Base-by-base conservation (phyloP, 1,140 invertebrate species). In the Pinna nobilis region DNA sequence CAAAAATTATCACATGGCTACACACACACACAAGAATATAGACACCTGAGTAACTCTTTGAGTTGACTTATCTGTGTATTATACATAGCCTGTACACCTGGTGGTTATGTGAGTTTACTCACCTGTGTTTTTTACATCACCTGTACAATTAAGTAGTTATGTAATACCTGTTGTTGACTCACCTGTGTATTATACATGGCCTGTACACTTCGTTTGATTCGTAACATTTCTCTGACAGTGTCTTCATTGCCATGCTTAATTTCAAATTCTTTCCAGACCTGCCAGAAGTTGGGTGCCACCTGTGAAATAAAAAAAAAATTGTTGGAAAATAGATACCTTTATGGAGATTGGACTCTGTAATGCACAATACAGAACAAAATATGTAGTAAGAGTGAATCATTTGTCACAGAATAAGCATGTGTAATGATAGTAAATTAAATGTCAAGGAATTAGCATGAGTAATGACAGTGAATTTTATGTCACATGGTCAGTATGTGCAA, bases 181-280 rank as follows among this genome's bases (percentile, higher is more conserved):
- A 88, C 87, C 83, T 89, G 88, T 49, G 88, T 89, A 74, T 99
- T 99, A 86, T 97, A 99, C 81, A 95, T 97, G 6, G 97, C 97
- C 90, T 98, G 96, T 0, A 99, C 95, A 86, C 96, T 98, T 78
- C 98, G 92, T 88, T 99, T 99, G 61, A 99, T 98, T 85, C 98
- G 92, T 75, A 99, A 90, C 97, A 99, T 99, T 91, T 99, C 98
- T 59, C 97, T 91, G 92, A 99, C 97, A 0, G 98, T 99, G 83
- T 99, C 98, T 89, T 99, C 98, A 91, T 99, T 99, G n/a, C 98
- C 98, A 91, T 99, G 98, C 55, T 95, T 93, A 41, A 98, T 95
- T 92, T 99, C 98, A 91, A 99, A 99, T 82, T 99, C 97, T 90
- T 98, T 99, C 98, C 98, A 99, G 7, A 95, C 95, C 86, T 97